phyloP scores from a whole-genome alignment of 2,797 vertebrate species.

The Rhadinocentrus ornatus region DNA sequence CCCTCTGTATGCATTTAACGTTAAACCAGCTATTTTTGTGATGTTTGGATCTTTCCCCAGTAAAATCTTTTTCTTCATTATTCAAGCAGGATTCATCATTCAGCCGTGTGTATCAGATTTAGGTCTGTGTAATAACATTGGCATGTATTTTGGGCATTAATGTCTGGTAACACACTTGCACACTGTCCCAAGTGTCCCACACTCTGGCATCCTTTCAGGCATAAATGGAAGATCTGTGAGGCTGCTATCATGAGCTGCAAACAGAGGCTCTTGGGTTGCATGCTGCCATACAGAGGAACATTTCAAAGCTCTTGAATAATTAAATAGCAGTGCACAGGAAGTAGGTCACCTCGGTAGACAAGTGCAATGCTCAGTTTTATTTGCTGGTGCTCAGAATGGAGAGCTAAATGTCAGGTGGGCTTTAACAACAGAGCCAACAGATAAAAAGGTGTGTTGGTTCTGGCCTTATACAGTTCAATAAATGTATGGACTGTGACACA shows the following conservation, averaged over 20 bases:
- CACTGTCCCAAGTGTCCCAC: conserved; percentile 9
- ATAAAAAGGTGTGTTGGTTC: conserved; percentile 26
- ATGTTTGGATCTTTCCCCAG: conserved; percentile 12
- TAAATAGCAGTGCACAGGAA: conserved; percentile 68
- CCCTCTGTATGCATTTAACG: conserved; percentile 20
- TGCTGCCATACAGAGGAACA: conserved; percentile 68
- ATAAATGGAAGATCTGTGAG: conserved; percentile 55
- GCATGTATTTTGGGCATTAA: conserved; percentile 29
- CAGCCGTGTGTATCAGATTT: conserved; percentile 31
- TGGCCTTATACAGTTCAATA: background rate
- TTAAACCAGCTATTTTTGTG: conserved; percentile 3
- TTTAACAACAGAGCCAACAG: conserved; percentile 27
- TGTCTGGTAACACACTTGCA: conserved; percentile 13
- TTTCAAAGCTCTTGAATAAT: conserved; percentile 80
- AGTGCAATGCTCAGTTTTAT: conserved; percentile 61
- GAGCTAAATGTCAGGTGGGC: conserved; percentile 66
- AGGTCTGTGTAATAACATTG: conserved; percentile 31
- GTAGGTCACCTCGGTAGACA: conserved; percentile 70
- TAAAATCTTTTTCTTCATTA: conserved; percentile 1
- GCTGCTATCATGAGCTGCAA: conserved; percentile 57
- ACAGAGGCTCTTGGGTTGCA: conserved; percentile 65
- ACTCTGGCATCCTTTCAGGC: conserved; percentile 32
- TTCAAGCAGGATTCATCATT: conserved; percentile 23
- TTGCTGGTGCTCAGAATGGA: conserved; percentile 66
- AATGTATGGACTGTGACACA: background rate